A percentile compares a stretch with the other conserved stretches of the same genome.
Conservation (phyloP, 2,888 invertebrate genomes). For the Noctua janthe region DNA sequence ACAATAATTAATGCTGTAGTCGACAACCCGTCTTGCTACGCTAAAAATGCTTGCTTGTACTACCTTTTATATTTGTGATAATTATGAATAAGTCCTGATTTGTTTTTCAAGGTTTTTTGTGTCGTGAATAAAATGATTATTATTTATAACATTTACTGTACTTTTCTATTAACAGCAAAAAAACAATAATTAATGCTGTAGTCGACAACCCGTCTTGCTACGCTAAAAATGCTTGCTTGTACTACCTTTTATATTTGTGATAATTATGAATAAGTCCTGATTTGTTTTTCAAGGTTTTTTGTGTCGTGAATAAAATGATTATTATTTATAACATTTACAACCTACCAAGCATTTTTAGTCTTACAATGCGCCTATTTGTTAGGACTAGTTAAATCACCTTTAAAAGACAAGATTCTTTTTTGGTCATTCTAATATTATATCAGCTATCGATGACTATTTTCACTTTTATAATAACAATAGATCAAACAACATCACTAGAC, state of each 20-base stretch:
- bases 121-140: slow-evolving; percentile 11
- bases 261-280: slow-evolving; percentile 10
- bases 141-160: slow-evolving; percentile 28
- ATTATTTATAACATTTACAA: slow-evolving; percentile 32
- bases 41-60: slow-evolving; percentile 61
- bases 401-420: slow-evolving; percentile 63
- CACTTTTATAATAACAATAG: slow-evolving; percentile 48
- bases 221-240: slow-evolving; percentile 59
- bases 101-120: slow-evolving; percentile 5
- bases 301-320: slow-evolving; percentile 6
- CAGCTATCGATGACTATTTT: slow-evolving; percentile 47
- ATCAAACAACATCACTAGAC: slow-evolving; percentile 57
- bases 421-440: slow-evolving; percentile 63
- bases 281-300: slow-evolving; percentile 6
- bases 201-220: slow-evolving; percentile 31
- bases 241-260: slow-evolving; percentile 32
- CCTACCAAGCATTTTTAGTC: slow-evolving; percentile 61
- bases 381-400: slow-evolving; percentile 70
- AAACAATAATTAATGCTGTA: slow-evolving; percentile 48
- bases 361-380: slow-evolving; percentile 57
- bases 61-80: slow-evolving; percentile 19
- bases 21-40: slow-evolving; percentile 31
- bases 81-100: slow-evolving; percentile 9
- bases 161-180: slow-evolving; percentile 43
- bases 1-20: slow-evolving; percentile 49